These are phyloP conservation scores for Salvelinus sp. DNA, from an alignment of 2,113 vertebrate genomes.

Conservation along the genomic window DNA sequence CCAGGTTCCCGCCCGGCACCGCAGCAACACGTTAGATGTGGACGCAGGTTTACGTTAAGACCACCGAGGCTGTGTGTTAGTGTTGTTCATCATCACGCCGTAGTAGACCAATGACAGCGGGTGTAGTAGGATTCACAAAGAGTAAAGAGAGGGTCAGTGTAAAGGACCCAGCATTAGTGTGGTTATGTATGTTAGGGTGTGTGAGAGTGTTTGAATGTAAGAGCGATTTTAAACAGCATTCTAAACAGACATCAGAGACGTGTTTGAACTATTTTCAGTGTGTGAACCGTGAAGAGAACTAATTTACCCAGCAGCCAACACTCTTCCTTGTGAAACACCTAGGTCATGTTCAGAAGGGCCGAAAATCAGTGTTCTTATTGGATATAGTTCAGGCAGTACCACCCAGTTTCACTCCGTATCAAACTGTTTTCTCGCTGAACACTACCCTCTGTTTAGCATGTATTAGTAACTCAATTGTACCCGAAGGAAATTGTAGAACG, in stretches of 20 bases:
- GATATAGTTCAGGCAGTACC: too few species aligned
- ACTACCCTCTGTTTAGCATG: too few species aligned
- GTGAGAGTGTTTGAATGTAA: constrained; percentile 22
- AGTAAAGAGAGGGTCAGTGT: constrained; percentile 43
- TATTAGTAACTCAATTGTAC: too few species aligned
- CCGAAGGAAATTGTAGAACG: too few species aligned
- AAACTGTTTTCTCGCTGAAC: too few species aligned
- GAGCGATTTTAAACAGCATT: background rate
- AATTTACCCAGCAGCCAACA: background rate
- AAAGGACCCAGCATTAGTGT: constrained; percentile 48
- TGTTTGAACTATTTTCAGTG: background rate
- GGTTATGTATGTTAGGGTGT: background rate
- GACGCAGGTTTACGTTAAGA: constrained; percentile 56
- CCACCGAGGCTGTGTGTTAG: constrained; percentile 58
- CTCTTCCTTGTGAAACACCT: too few species aligned
- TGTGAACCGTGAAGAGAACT: background rate
- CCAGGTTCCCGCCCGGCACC: constrained; percentile 46
- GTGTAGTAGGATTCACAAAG: constrained; percentile 39
- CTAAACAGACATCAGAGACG: background rate
- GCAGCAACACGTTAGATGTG: constrained; percentile 30
- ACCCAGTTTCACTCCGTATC: too few species aligned
- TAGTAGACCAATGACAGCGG: constrained; percentile 39
- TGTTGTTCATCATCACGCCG: constrained; percentile 66
- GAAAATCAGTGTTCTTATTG: too few species aligned
- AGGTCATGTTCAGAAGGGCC: too few species aligned